Conservation (phyloP, 2,888 invertebrate genomes). For the Mimachlamys varia region DNA sequence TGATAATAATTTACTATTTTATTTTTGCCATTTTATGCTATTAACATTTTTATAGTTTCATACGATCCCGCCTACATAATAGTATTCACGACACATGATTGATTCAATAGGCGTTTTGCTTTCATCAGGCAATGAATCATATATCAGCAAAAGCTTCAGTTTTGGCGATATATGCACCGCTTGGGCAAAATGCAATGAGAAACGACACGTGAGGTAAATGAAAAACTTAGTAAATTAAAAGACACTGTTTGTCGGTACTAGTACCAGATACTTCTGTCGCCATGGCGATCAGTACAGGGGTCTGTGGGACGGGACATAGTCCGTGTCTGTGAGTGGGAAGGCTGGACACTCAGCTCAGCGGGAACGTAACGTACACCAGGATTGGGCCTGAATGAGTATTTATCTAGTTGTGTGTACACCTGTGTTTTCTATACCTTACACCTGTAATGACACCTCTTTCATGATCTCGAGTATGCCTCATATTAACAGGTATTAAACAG, state of each 20-base stretch:
- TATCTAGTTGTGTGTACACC: constrained; percentile 33
- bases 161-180: too few relatives aligned
- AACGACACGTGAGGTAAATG: not conserved
- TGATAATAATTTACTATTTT: too few relatives aligned
- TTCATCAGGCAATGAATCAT: too few relatives aligned
- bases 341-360: not conserved
- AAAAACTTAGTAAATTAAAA: not conserved
- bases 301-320: not conserved
- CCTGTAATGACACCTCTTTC: not conserved
- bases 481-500: not conserved
- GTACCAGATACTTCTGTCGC: not conserved
- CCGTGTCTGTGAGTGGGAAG: not conserved
- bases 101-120: too few relatives aligned
- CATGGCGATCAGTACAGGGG: not conserved
- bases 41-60: too few relatives aligned
- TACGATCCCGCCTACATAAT: too few relatives aligned
- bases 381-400: not conserved
- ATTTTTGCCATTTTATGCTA: too few relatives aligned
- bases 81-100: too few relatives aligned
- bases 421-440: constrained; percentile 23
- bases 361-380: constrained; percentile 10
- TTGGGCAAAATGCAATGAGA: too few relatives aligned
- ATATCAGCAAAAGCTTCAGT: too few relatives aligned
- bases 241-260: not conserved
- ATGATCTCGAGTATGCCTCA: not conserved